Conservation (phyloP, 2,797 vertebrate species). For the Mormyrus hasselquistii region DNA sequence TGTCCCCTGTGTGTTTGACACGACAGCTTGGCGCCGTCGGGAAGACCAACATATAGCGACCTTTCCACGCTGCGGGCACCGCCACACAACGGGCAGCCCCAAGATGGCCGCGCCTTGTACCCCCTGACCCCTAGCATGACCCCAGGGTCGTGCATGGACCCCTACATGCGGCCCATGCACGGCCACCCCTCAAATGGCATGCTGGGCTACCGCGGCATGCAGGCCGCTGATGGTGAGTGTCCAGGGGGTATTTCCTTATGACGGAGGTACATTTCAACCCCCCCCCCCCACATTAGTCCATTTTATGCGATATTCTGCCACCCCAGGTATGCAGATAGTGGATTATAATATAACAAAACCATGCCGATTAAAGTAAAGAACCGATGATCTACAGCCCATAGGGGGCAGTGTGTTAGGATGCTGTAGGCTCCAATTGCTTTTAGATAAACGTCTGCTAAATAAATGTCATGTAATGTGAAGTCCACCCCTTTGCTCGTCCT, state of each 20-base stretch:
- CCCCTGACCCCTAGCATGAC: constrained; percentile 63
- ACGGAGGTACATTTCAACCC: background rate
- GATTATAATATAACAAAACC: background rate
- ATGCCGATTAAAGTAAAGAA: background rate
- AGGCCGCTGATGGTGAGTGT: constrained; percentile 66
- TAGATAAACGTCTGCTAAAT: background rate
- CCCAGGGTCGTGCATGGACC: constrained; percentile 73
- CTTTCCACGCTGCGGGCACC: constrained; percentile 52
- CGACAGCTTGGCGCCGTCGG: constrained; percentile 53
- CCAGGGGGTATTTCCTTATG: constrained; percentile 11
- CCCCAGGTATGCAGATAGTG: background rate
- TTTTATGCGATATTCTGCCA: background rate
- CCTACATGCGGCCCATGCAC: constrained; percentile 77
- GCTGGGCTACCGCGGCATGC: constrained; percentile 65
- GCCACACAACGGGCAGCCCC: constrained; percentile 49
- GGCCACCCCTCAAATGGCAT: constrained; percentile 59
- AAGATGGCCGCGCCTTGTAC: constrained; percentile 71
- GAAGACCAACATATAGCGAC: constrained; percentile 60
- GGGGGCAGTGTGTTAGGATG: background rate
- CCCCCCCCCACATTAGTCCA: background rate
- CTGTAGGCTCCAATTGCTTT: background rate
- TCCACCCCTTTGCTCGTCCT: background rate
- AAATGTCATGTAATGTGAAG: constrained; percentile 10
- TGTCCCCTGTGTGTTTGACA: background rate
- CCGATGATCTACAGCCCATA: background rate